These are phyloP conservation scores for Pimephales promelas DNA, from an alignment of 2,113 vertebrate species.

Conservation along the genomic window DNA sequence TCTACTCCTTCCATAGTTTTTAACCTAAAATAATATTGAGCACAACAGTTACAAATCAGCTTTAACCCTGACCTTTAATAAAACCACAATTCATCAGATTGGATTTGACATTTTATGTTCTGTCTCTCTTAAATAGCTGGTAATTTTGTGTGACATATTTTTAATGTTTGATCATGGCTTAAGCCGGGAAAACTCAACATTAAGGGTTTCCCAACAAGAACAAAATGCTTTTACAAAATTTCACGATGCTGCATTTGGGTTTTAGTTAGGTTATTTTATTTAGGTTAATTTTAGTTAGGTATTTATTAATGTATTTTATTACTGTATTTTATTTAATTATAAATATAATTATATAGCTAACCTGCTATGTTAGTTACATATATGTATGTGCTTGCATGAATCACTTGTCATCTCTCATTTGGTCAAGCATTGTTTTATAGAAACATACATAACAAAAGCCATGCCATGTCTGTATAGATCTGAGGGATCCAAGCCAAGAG, in stretches of 20 bases:
- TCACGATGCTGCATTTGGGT: background rate
- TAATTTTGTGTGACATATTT: constrained; percentile 9
- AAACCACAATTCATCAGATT: constrained; percentile 3
- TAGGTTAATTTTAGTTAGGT: no score
- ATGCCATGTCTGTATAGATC: background rate
- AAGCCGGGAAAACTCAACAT: background rate
- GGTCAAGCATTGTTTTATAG: background rate
- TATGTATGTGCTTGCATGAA: background rate
- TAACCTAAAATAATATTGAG: background rate
- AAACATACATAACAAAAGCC: background rate
- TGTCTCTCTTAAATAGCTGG: constrained; percentile 19
- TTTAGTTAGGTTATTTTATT: background rate
- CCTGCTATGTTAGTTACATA: no score
- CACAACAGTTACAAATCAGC: background rate
- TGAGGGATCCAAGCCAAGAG: background rate
- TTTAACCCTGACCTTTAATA: background rate
- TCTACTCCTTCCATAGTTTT: background rate
- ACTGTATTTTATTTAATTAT: no score
- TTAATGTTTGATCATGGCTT: constrained; percentile 15
- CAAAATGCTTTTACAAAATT: background rate
- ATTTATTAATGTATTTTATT: no score
- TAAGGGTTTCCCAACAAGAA: background rate
- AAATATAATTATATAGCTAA: no score
- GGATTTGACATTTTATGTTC: constrained; percentile 10
- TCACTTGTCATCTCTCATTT: constrained; percentile 17